Conservation (phyloP, 2,113 vertebrate species). For the Caretta caretta region DNA sequence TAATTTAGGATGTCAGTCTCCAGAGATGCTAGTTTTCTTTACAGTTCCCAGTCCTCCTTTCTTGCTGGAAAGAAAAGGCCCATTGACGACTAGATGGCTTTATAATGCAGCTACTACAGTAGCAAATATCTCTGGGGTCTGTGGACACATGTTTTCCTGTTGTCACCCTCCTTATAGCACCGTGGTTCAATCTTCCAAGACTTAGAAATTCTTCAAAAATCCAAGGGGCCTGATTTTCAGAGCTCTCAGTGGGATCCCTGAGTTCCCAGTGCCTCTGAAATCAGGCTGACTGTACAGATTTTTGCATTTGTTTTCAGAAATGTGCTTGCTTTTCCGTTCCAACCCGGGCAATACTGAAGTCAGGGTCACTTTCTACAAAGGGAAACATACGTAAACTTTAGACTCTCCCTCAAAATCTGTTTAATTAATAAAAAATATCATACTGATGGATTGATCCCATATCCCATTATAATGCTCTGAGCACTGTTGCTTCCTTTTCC, state of each 20-base stretch:
- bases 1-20: background rate
- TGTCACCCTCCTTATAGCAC: background rate
- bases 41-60: background rate
- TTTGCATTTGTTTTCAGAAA: background rate
- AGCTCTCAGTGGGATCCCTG: background rate
- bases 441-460: accelerated
- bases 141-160: accelerated
- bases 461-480: accelerated
- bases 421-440: background rate
- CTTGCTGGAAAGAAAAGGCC: accelerated
- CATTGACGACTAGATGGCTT: background rate
- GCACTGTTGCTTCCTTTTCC: accelerated
- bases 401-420: background rate
- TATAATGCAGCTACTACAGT: background rate
- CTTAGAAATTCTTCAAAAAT: background rate
- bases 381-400: background rate
- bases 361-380: background rate
- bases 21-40: background rate
- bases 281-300: background rate
- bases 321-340: background rate
- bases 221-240: background rate
- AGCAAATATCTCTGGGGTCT: background rate
- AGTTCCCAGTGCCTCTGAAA: background rate
- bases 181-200: background rate
- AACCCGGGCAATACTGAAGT: background rate